phyloP scores from a whole-genome alignment of 2,797 vertebrate genomes.

The Malurus leucopterus region DNA sequence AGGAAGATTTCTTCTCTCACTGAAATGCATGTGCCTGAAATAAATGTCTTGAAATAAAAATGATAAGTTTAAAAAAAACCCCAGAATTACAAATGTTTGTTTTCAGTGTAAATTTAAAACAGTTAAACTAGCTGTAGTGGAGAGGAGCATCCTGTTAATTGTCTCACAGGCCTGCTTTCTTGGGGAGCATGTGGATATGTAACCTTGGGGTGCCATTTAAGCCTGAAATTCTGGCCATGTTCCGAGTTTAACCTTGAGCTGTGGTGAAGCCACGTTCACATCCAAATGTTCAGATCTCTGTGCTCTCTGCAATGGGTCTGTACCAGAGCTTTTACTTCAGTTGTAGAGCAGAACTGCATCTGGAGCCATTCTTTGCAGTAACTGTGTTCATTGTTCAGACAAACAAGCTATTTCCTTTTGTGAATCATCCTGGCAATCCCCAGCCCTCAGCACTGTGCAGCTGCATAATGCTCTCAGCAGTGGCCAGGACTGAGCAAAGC shows the following conservation, averaged over 20 bases:
- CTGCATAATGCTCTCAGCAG: neutral
- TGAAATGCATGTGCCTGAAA: neutral
- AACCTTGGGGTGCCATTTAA: neutral
- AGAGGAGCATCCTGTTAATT: neutral
- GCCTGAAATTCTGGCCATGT: neutral
- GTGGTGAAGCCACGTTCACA: neutral
- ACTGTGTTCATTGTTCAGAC: neutral
- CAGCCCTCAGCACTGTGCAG: neutral
- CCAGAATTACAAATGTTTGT: neutral
- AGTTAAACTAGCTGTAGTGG: neutral
- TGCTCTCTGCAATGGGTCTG: neutral
- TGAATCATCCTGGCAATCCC: constrained; percentile 11
- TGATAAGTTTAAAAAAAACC: neutral
- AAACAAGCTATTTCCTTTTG: constrained; percentile 30
- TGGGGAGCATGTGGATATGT: neutral
- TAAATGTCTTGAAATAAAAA: neutral
- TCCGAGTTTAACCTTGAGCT: neutral
- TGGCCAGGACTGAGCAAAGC: neutral
- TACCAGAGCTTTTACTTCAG: neutral
- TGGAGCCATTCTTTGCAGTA: neutral
- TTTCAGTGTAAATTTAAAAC: neutral
- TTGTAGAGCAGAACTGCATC: neutral
- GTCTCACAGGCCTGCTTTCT: neutral
- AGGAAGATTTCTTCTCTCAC: neutral
- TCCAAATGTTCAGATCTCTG: neutral